Conservation (phyloP, 2,888 invertebrate species). For the Stenoptilia bipunctidactyla region DNA sequence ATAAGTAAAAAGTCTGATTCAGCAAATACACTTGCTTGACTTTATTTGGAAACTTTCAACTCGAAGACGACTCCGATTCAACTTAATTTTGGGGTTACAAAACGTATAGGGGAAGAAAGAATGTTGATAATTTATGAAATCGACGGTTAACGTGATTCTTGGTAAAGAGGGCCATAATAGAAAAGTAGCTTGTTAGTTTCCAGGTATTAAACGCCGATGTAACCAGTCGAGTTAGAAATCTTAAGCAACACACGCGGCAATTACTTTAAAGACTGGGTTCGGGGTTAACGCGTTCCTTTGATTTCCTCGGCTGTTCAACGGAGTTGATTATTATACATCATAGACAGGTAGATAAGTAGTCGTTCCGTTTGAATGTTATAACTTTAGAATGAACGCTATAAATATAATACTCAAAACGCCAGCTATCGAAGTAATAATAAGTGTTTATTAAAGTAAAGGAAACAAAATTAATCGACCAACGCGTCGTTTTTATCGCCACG, state of each 20-base stretch:
- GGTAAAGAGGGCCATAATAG: neutral
- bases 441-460: neutral
- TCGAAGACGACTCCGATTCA: neutral
- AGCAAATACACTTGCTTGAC: slow-evolving; percentile 37
- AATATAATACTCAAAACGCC: no score
- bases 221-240: slow-evolving; percentile 1
- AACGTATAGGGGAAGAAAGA: no score
- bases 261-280: neutral
- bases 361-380: no score
- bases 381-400: no score
- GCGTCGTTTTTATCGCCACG: slow-evolving; percentile 6
- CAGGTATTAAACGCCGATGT: neutral
- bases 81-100: neutral
- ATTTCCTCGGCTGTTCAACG: neutral
- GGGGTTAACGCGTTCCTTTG: neutral
- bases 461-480: slow-evolving; percentile 18
- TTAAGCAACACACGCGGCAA: neutral
- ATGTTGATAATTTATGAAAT: no score
- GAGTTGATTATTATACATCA: neutral
- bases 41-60: slow-evolving; percentile 18
- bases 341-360: no score
- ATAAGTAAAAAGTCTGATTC: slow-evolving; percentile 40
- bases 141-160: neutral
- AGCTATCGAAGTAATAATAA: neutral
- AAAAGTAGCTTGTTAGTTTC: neutral